A percentile compares a stretch with the other conserved stretches of the same genome.
phyloP scores from a whole-genome alignment of 1,140 invertebrate species.

The Papilio glaucus region DNA sequence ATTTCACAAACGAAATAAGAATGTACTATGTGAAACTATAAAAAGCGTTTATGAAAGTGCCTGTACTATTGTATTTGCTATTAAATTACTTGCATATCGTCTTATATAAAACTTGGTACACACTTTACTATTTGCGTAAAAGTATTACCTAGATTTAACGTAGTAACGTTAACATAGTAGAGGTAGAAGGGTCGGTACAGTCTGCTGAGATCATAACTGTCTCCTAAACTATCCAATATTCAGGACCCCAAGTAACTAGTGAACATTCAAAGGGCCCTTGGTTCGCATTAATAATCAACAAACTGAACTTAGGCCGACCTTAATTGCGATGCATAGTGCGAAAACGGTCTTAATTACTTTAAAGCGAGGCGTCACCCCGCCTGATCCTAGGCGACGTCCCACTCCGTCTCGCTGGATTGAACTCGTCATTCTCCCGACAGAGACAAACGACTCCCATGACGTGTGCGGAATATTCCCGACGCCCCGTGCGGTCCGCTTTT shows the following conservation, averaged over 20 bases:
- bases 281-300: conserved; percentile 25
- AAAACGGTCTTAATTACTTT: conserved; percentile 27
- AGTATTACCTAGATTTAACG: too few relatives aligned
- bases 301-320: conserved; percentile 1
- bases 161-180: background rate
- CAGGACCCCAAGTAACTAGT: conserved; percentile 11
- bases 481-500: background rate
- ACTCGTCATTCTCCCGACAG: conserved; percentile 1
- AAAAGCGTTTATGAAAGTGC: too few relatives aligned
- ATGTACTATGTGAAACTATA: too few relatives aligned
- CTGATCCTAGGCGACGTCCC: background rate
- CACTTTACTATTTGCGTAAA: too few relatives aligned
- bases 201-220: conserved; percentile 5
- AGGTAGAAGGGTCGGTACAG: background rate
- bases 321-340: conserved; percentile 3
- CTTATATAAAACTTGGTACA: too few relatives aligned
- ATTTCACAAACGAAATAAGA: too few relatives aligned
- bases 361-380: background rate
- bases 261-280: background rate
- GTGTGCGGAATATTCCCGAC: conserved; percentile 2
- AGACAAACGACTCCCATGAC: conserved; percentile 18
- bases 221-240: conserved; percentile 26
- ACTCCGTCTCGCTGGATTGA: conserved; percentile 1
- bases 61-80: too few relatives aligned
- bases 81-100: too few relatives aligned